These are phyloP conservation scores for Lymantria monacha DNA, from an alignment of 2,888 invertebrate species.

Conservation along the genomic window DNA sequence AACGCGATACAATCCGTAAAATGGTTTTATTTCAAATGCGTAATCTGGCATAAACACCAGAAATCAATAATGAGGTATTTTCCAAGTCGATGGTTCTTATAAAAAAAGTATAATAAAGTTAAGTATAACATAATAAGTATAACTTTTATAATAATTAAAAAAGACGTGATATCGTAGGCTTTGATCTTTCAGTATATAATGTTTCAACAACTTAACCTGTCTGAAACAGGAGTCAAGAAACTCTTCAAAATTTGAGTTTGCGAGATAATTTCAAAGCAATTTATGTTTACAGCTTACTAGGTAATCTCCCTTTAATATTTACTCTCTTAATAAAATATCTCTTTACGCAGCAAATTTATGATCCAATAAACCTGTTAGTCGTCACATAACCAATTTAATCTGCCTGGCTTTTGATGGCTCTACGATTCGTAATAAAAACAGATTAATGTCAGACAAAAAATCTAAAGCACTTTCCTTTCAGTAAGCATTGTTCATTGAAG, in stretches of 20 bases:
- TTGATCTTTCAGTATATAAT: constrained; percentile 5
- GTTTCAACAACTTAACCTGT: constrained; percentile 7
- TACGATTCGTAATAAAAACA: constrained; percentile 52
- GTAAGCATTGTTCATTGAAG: constrained; percentile 18
- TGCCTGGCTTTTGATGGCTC: constrained; percentile 45
- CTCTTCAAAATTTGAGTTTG: constrained; percentile 4
- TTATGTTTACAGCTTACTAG: constrained; percentile 50
- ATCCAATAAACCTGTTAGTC: constrained; percentile 65
- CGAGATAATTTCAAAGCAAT: constrained; percentile 37
- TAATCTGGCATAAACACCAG: no score
- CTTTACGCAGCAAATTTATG: constrained; percentile 54
- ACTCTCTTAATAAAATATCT: constrained; percentile 66
- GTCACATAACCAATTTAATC: constrained; percentile 72
- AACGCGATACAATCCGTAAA: no score
- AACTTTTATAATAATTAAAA: no score
- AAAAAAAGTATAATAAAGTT: no score
- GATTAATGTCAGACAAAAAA: constrained; percentile 37
- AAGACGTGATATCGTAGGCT: background rate
- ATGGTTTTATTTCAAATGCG: no score
- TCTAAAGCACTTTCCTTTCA: constrained; percentile 13
- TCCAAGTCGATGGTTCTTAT: no score
- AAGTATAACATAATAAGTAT: no score
- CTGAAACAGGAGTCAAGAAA: constrained; percentile 6
- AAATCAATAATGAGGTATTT: no score
- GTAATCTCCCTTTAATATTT: constrained; percentile 57